Evolutionary conservation across 2,113 vertebrate species (phyloP).

Genomic region (Hippocampus abdominalis): DNA sequence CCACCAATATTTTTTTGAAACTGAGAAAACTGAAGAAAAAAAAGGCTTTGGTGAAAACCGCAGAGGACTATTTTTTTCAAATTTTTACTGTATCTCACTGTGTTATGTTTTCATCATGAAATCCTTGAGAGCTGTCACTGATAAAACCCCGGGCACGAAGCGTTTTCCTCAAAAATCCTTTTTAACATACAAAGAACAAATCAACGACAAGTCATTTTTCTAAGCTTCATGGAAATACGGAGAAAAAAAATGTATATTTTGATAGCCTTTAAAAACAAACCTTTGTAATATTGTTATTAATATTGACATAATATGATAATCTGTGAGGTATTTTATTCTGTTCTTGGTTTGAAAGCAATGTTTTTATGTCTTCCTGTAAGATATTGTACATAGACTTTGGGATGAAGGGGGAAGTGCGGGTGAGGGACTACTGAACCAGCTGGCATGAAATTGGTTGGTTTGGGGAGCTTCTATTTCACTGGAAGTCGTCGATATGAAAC

Average conservation of each 20-base stretch:
- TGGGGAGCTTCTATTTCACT: constrained; percentile 46
- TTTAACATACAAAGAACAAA: constrained; percentile 68
- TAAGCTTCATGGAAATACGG: constrained; percentile 71
- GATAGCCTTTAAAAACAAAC: constrained; percentile 81
- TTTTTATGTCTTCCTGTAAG: constrained; percentile 87
- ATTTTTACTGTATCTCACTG: constrained; percentile 58
- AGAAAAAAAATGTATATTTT: constrained; percentile 87
- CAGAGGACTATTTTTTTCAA: constrained; percentile 65
- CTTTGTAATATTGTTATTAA: constrained; percentile 79
- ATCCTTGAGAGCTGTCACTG: constrained; percentile 54
- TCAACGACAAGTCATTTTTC: constrained; percentile 52
- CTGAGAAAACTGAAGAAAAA: constrained; percentile 54
- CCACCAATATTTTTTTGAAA: constrained; percentile 62
- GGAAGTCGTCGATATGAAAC: constrained; percentile 44
- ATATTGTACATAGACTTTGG: constrained; percentile 85
- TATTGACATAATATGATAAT: constrained; percentile 76
- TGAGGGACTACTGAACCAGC: constrained; percentile 49
- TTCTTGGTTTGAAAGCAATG: constrained; percentile 81
- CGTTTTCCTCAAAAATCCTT: constrained; percentile 60
- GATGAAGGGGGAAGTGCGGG: constrained; percentile 26
- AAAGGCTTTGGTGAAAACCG: constrained; percentile 38
- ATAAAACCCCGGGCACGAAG: constrained; percentile 47
- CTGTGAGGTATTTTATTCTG: constrained; percentile 81
- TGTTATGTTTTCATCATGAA: constrained; percentile 58
- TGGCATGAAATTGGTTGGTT: constrained; percentile 61